Base-by-base conservation (phyloP, 92 coral and sea anemone species). In the Umimayanthus kanabou region DNA sequence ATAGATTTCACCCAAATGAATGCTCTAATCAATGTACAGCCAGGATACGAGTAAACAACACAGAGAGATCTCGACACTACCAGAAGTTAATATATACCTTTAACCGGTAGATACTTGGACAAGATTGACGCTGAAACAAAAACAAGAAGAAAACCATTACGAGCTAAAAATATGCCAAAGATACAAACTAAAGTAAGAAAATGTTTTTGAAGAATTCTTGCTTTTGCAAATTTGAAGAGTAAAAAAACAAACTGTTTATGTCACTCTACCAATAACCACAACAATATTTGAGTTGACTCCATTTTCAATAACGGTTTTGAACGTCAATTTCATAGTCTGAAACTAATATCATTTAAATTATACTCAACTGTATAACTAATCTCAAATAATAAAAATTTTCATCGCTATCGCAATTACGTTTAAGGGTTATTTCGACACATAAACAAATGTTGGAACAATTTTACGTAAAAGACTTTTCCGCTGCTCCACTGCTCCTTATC, bases 101-200 rank as follows among this genome's bases (percentile, higher is more conserved):
- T 95, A 16, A 95, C 89, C 14, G 98, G 98, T 45, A 95, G 87
- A 81, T 95, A 95, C 88, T 95, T 95, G 70, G 98, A 95, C 64
- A 95, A 84, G 40, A 95, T 95, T 67, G 94, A 91, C 20, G 98
- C 98, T 95, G 80, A 39, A 88, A 91, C 23, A 18, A 65, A 90
- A 49, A 67, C 49, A 71, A 25, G 5, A 5, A 43, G n/a, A 20
- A 57, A 23, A 70, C 15, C 5, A 22, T 18, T 0, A 28, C 15
- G 18, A 4, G 58, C 10, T 23, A 9, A 86, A 49, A 77, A 86
- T 7, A 43, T 74, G 33, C 9, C 22, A 3, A 28, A 64, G 76
- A 22, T 70, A n/a, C 58, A 18, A 47, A 47, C 10, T 11, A 47
- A 9, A 47, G 50, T 53, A 7, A 20, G 45, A 47, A 50, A 0